These are phyloP conservation scores for Nesidiocoris tenuis DNA, from an alignment of 2,888 invertebrate species.

Conservation along the genomic window DNA sequence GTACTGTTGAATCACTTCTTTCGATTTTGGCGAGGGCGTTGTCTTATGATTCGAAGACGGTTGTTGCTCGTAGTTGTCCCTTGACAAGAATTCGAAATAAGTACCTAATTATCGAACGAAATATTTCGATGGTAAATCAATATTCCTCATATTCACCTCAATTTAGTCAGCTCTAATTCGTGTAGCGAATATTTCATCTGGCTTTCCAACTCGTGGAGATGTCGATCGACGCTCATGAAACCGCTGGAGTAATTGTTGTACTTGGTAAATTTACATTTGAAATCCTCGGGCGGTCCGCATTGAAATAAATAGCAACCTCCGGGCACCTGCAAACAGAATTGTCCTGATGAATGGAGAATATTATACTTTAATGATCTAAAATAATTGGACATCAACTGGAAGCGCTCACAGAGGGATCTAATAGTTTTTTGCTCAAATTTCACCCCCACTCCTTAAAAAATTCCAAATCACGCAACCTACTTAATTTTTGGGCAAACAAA, in stretches of 20 bases:
- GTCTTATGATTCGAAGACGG: slow-evolving; percentile 3
- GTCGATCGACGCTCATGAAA: slow-evolving; percentile 68
- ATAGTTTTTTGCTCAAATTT: too few species aligned
- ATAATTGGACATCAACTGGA: too few species aligned
- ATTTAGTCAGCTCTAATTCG: slow-evolving; percentile 69
- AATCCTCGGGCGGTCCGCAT: slow-evolving; percentile 86
- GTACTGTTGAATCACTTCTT: slow-evolving; percentile 29
- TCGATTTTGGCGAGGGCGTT: slow-evolving; percentile 19
- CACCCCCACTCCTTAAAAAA: too few species aligned
- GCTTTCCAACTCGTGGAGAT: slow-evolving; percentile 66
- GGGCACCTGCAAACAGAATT: slow-evolving; percentile 68
- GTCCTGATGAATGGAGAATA: too few species aligned
- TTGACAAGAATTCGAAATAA: too few species aligned
- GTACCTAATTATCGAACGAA: too few species aligned
- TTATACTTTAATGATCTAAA: too few species aligned
- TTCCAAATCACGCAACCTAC: too few species aligned
- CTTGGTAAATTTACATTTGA: slow-evolving; percentile 87
- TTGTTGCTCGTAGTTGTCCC: background rate
- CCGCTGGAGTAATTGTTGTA: slow-evolving; percentile 88
- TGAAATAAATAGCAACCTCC: slow-evolving; percentile 90
- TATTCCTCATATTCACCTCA: too few species aligned
- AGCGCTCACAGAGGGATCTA: too few species aligned
- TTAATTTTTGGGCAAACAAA: too few species aligned
- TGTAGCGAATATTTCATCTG: slow-evolving; percentile 71
- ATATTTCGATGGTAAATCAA: too few species aligned